These are phyloP conservation scores for Scomber colias DNA, from an alignment of 2,113 vertebrate genomes.

Conservation along the genomic window DNA sequence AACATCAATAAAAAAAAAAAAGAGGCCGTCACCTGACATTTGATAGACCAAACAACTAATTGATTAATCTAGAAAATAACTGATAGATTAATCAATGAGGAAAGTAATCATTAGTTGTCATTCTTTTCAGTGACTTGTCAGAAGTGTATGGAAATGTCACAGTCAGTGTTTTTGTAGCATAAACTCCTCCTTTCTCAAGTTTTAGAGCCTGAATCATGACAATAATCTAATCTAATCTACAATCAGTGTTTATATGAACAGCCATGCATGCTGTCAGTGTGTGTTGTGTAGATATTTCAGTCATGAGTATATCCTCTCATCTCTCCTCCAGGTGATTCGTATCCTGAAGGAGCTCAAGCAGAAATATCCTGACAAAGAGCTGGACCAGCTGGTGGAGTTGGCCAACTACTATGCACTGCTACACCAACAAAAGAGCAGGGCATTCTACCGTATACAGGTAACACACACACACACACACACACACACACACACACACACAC, in stretches of 20 bases:
- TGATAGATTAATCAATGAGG: no score
- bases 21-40: no score
- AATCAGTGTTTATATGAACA: not conserved
- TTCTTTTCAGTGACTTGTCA: no score
- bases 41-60: no score
- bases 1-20: no score
- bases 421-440: slow-evolving; percentile 97
- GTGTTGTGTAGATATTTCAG: not conserved
- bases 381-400: slow-evolving; percentile 94
- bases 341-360: slow-evolving; percentile 97
- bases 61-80: no score
- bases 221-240: not conserved
- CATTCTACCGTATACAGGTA: slow-evolving; percentile 93
- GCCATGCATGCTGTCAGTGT: not conserved
- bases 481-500: not conserved
- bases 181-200: not conserved
- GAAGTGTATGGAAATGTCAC: not conserved
- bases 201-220: not conserved
- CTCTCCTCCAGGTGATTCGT: slow-evolving; percentile 87
- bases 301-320: not conserved
- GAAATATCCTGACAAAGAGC: slow-evolving; percentile 94
- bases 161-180: not conserved
- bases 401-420: slow-evolving; percentile 95
- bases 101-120: no score
- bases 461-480: slow-evolving; percentile 42